Percentiles rank a stretch among this genome's conserved stretches.
Conservation (phyloP, 2,888 invertebrate species). For the Tetragnatha montana region DNA sequence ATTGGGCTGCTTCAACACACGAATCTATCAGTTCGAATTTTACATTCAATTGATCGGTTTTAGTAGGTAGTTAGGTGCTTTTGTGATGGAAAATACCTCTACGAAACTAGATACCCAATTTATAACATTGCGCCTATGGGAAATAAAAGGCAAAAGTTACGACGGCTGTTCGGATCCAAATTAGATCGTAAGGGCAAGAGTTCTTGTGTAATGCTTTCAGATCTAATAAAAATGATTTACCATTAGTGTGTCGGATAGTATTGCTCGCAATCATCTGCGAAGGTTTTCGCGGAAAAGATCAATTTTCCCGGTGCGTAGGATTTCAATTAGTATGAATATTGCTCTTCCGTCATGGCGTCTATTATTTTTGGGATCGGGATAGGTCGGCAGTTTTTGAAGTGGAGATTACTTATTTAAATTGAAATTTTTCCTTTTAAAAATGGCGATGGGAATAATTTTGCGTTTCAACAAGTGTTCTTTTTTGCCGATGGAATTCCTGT, state of each 20-base stretch:
- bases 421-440: no score
- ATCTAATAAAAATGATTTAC: background rate
- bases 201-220: background rate
- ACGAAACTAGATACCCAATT: background rate
- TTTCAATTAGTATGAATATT: background rate
- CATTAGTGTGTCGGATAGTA: background rate
- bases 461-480: no score
- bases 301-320: background rate
- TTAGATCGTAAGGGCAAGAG: conserved; percentile 1
- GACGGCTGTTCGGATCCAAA: background rate
- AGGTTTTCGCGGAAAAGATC: background rate
- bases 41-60: background rate
- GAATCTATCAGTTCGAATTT: background rate
- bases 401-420: no score
- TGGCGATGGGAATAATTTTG: no score
- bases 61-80: background rate
- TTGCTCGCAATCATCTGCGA: background rate
- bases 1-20: background rate
- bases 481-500: no score
- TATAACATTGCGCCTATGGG: background rate
- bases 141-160: background rate
- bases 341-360: no score
- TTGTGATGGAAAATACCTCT: background rate
- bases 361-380: no score
- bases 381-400: no score